Percentiles rank a stretch among this genome's conserved stretches.
These are phyloP conservation scores for Autographa gamma DNA, from an alignment of 2,888 invertebrate species.

Conservation along the genomic window DNA sequence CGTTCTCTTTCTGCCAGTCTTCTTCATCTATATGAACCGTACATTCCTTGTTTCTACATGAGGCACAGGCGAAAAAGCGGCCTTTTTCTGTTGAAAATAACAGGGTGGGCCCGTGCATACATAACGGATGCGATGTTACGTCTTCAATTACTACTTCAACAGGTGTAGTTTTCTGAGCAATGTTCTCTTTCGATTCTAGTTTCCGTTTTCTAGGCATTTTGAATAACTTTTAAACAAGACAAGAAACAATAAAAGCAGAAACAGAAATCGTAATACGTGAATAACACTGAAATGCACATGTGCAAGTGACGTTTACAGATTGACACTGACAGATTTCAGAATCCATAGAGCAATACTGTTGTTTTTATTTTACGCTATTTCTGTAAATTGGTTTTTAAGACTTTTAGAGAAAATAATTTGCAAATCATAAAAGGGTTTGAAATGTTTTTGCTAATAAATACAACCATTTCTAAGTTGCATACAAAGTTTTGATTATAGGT, in stretches of 20 bases:
- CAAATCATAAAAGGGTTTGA: no score
- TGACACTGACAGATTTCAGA: conserved; percentile 12
- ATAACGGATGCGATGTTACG: conserved; percentile 90
- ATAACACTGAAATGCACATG: conserved; percentile 13
- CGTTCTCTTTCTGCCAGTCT: conserved; percentile 86
- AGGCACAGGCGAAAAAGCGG: conserved; percentile 94
- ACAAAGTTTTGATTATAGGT: no score
- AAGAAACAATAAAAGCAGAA: background rate
- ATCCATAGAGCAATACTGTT: background rate
- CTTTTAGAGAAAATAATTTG: no score
- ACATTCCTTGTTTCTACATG: conserved; percentile 94
- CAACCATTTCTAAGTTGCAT: no score
- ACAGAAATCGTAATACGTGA: no score
- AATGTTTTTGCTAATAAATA: no score
- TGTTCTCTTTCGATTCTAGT: conserved; percentile 61
- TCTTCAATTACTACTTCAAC: conserved; percentile 89
- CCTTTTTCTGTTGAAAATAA: conserved; percentile 90
- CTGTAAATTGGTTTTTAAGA: no score
- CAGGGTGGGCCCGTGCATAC: conserved; percentile 93
- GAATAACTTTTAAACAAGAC: background rate
- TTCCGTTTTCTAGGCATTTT: conserved; percentile 81
- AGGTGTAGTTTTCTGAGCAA: conserved; percentile 65
- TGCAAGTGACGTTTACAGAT: conserved; percentile 18
- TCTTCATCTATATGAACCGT: conserved; percentile 90
- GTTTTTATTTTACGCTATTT: background rate